Percentiles rank a stretch among this genome's conserved stretches.
These are phyloP conservation scores for Colostygia pectinataria DNA, from an alignment of 2,888 invertebrate genomes.

Conservation along the genomic window DNA sequence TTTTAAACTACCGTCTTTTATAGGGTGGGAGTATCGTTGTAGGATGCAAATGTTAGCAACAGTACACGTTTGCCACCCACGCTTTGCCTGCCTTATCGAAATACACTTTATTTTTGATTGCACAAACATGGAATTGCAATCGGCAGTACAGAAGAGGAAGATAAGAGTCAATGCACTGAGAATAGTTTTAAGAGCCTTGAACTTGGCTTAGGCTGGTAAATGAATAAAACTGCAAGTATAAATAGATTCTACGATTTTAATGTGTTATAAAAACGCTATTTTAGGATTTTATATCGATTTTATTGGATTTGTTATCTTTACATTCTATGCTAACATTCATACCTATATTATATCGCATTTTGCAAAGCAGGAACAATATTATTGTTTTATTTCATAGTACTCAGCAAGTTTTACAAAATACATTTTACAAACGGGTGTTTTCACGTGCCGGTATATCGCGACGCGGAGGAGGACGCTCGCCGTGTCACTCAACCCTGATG, in stretches of 20 bases:
- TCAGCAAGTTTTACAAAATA: too few relatives aligned
- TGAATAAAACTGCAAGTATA: neutral
- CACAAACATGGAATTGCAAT: constrained; percentile 57
- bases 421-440: too few relatives aligned
- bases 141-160: constrained; percentile 38
- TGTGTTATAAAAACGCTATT: neutral
- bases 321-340: too few relatives aligned
- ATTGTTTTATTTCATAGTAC: too few relatives aligned
- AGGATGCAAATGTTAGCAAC: constrained; percentile 58
- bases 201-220: constrained; percentile 10
- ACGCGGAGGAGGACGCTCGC: too few relatives aligned
- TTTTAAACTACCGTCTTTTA: constrained; percentile 35
- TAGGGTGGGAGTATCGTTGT: constrained; percentile 52
- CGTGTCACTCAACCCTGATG: too few relatives aligned
- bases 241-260: constrained; percentile 2
- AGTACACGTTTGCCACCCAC: constrained; percentile 51
- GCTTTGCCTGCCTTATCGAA: constrained; percentile 47
- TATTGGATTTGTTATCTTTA: neutral
- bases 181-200: constrained; percentile 10
- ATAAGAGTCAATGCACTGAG: constrained; percentile 42
- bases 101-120: constrained; percentile 47
- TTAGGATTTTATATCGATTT: neutral
- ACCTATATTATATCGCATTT: too few relatives aligned
- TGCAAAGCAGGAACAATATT: too few relatives aligned
- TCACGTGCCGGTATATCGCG: too few relatives aligned